Percentiles rank a stretch among this genome's conserved stretches.
These are phyloP conservation scores for Lasioglossum zephyrum DNA, from an alignment of 2,888 invertebrate species.

Conservation along the genomic window DNA sequence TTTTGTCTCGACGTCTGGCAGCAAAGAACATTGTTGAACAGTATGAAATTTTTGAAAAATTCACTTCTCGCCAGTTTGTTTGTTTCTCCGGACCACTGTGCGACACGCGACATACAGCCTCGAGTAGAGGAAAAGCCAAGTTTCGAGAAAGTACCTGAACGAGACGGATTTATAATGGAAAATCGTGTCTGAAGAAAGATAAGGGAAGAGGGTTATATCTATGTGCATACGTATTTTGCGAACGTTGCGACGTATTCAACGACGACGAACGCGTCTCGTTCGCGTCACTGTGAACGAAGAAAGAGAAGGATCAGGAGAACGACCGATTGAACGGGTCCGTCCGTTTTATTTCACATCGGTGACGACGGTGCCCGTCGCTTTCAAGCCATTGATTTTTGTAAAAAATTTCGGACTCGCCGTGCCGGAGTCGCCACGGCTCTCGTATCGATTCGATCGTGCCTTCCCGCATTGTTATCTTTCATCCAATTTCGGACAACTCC, in stretches of 20 bases:
- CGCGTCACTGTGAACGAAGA: background rate
- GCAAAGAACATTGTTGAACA: too few species aligned
- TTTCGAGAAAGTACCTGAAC: background rate
- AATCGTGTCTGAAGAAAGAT: background rate
- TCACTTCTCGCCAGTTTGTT: background rate
- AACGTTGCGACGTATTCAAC: background rate
- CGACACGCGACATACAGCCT: background rate
- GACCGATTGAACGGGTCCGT: background rate
- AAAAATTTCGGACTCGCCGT: background rate
- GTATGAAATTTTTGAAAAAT: background rate
- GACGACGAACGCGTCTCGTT: background rate
- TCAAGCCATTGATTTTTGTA: background rate
- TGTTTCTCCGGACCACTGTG: background rate
- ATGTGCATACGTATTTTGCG: background rate
- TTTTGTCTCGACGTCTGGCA: too few species aligned
- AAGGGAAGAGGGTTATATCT: background rate
- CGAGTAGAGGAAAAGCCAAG: background rate
- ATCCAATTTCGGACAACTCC: slow-evolving; percentile 32
- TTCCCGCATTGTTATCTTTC: slow-evolving; percentile 4
- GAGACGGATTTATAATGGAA: background rate
- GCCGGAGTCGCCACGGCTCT: background rate
- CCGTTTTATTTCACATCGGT: background rate
- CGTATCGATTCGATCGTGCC: slow-evolving; percentile 4
- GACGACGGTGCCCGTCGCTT: background rate
- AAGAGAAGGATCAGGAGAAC: slow-evolving; percentile 7